These are phyloP conservation scores for Thermophis baileyi DNA, from an alignment of 2,113 vertebrate species.

Conservation along the genomic window DNA sequence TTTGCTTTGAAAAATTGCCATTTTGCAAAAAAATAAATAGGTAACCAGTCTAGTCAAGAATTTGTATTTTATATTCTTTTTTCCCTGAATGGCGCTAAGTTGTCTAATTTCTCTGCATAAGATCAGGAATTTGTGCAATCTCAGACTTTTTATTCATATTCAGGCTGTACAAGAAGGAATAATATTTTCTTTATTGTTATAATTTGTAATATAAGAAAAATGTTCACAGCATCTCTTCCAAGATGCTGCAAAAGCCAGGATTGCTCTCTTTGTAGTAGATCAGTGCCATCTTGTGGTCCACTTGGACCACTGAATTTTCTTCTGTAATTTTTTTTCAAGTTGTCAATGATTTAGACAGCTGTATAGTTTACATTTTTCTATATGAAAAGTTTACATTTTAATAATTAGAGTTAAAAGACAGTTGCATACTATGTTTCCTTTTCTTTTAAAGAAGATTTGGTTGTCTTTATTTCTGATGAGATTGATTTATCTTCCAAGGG, in stretches of 20 bases:
- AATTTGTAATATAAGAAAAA: not conserved
- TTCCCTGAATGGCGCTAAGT: not conserved
- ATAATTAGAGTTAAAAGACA: not conserved
- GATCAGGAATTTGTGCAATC: not conserved
- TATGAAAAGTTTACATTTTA: not conserved
- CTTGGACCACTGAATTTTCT: not conserved
- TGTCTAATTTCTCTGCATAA: not conserved
- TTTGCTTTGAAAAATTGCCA: not conserved
- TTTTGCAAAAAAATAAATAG: not conserved
- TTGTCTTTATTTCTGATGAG: not conserved
- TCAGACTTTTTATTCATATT: not conserved
- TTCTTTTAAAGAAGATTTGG: not conserved
- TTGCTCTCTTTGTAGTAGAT: not conserved
- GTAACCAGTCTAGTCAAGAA: not conserved
- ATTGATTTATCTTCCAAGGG: not conserved
- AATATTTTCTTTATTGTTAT: not conserved
- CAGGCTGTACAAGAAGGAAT: not conserved
- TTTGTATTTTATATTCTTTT: not conserved
- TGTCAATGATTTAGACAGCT: not conserved
- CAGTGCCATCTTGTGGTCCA: not conserved
- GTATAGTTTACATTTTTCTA: not conserved
- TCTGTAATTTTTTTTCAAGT: not conserved
- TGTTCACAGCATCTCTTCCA: not conserved
- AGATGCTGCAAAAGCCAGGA: not conserved
- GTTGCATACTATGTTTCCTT: not conserved